Evolutionary conservation across 2,113 vertebrate genomes (phyloP).

Genomic region (Tachycineta bicolor): DNA sequence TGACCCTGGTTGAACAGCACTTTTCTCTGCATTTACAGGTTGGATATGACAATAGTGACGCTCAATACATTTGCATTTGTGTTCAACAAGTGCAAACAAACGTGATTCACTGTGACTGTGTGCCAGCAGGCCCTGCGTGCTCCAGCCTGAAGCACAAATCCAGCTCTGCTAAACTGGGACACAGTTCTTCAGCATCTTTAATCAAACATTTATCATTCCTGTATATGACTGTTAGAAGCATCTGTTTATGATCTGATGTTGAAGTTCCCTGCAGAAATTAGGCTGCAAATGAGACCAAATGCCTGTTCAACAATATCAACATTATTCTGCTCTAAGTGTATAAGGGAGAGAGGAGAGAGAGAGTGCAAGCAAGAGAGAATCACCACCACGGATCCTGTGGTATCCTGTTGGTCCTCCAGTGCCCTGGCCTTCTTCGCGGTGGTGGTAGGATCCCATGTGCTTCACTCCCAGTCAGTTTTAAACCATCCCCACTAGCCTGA

Average conservation of each 20-base stretch:
- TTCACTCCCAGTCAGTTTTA: not conserved
- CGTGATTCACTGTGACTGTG: not conserved
- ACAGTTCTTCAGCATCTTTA: not conserved
- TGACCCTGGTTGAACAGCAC: not conserved
- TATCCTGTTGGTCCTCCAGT: not conserved
- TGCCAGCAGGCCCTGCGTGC: not conserved
- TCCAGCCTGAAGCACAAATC: not conserved
- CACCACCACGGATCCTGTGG: not conserved
- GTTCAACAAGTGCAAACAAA: not conserved
- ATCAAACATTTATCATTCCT: not conserved
- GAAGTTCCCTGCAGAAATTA: not conserved
- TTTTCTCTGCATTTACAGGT: not conserved
- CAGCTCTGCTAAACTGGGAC: not conserved
- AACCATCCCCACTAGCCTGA: too few relatives aligned
- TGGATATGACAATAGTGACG: not conserved
- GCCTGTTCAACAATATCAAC: not conserved
- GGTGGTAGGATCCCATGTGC: fast-evolving
- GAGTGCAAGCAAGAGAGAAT: not conserved
- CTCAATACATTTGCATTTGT: not conserved
- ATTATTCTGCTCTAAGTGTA: not conserved
- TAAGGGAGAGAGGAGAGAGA: not conserved
- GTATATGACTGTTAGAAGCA: not conserved
- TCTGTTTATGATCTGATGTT: not conserved
- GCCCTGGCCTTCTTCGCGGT: not conserved
- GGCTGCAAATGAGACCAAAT: not conserved